A percentile compares a stretch with the other conserved stretches of the same genome.
These are phyloP conservation scores for Hydractinia echinata DNA, from an alignment of 30 jellyfish, hydroid and myxozoan species.

Conservation along the genomic window DNA sequence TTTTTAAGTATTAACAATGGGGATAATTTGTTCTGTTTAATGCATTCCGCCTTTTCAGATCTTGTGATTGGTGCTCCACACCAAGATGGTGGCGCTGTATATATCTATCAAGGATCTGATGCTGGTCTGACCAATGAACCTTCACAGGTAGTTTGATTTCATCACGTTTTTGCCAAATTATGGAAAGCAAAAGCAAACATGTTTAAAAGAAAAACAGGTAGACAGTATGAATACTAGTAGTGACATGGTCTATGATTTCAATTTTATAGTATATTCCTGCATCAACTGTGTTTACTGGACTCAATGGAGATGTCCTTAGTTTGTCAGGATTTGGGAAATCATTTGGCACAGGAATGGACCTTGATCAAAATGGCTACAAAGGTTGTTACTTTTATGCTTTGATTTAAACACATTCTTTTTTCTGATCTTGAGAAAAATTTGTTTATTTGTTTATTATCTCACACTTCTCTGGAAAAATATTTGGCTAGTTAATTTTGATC, in stretches of 20 bases:
- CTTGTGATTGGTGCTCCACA: slow-evolving; percentile 95
- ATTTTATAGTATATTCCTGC: slow-evolving; percentile 16
- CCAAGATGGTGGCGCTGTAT: slow-evolving; percentile 73
- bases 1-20: too few species aligned
- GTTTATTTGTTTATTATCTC: too few species aligned
- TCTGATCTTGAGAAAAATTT: too few species aligned
- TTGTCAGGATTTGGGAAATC: slow-evolving; percentile 78
- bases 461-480: background rate
- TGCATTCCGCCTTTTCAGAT: slow-evolving; percentile 28
- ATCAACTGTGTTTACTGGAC: slow-evolving; percentile 17
- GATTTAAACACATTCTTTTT: too few species aligned
- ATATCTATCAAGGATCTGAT: slow-evolving; percentile 68
- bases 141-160: slow-evolving; percentile 46
- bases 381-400: slow-evolving; percentile 34
- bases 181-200: too few species aligned
- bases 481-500: background rate
- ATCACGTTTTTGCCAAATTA: too few species aligned
- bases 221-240: too few species aligned
- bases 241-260: background rate
- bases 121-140: slow-evolving; percentile 45
- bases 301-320: slow-evolving; percentile 1
- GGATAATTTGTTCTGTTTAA: too few species aligned
- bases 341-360: slow-evolving; percentile 78
- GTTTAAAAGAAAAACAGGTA: too few species aligned
- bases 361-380: slow-evolving; percentile 73